Conservation (phyloP, 2,888 invertebrate species). For the Ametastegia equiseti region DNA sequence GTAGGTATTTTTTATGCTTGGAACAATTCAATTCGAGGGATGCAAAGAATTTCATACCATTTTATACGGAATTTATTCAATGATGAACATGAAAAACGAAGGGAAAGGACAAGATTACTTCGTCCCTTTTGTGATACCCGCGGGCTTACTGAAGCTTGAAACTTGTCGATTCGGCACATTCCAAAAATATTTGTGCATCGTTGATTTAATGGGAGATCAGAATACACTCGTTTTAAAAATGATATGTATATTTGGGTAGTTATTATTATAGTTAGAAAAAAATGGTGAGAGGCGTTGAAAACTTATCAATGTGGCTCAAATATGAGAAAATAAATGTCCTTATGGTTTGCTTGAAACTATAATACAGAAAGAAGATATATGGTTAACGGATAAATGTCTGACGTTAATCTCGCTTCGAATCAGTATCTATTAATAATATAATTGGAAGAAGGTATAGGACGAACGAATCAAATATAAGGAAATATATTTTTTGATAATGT, state of each 20-base stretch:
- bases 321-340: background rate
- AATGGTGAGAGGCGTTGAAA: too few relatives aligned
- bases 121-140: background rate
- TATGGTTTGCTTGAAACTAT: background rate
- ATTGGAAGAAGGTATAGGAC: background rate
- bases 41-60: background rate
- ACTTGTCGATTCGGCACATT: background rate
- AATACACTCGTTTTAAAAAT: background rate
- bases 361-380: background rate
- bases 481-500: slow-evolving; percentile 40
- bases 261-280: too few relatives aligned
- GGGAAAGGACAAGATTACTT: background rate
- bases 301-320: too few relatives aligned
- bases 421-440: background rate
- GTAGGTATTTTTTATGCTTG: background rate
- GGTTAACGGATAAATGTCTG: background rate
- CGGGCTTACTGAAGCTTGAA: too few relatives aligned
- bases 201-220: background rate
- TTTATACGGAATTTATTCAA: background rate
- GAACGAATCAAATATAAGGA: background rate
- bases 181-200: background rate
- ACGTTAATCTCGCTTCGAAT: background rate
- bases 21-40: background rate
- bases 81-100: background rate
- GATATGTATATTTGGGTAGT: background rate